Conservation (phyloP, 2,888 invertebrate genomes). For the Colletes collaris region DNA sequence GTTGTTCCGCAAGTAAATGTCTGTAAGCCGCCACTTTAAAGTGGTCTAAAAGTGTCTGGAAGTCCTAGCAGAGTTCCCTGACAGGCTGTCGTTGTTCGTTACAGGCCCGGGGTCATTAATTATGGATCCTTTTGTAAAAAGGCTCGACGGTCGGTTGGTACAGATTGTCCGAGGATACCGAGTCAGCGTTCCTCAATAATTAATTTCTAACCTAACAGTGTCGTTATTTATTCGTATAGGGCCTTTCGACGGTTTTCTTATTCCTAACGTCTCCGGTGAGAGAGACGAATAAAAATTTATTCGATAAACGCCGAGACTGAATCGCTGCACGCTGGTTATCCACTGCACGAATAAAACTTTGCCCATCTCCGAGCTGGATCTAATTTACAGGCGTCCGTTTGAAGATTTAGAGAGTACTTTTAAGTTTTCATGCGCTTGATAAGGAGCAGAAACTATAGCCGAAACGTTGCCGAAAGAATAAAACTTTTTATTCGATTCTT, state of each 20-base stretch:
- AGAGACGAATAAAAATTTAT: too few species aligned
- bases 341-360: too few species aligned
- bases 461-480: too few species aligned
- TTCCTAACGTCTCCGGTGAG: background rate
- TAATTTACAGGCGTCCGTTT: too few species aligned
- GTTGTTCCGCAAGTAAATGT: constrained; percentile 27
- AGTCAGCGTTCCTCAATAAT: background rate
- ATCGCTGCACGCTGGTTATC: too few species aligned
- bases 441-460: too few species aligned
- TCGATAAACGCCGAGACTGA: too few species aligned
- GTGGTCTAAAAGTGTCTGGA: constrained; percentile 31
- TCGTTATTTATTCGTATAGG: background rate
- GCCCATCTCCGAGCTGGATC: too few species aligned
- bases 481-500: too few species aligned
- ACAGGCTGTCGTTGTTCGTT: constrained; percentile 48
- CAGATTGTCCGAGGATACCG: background rate
- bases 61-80: constrained; percentile 26
- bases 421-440: too few species aligned
- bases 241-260: background rate
- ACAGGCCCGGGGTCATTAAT: constrained; percentile 48
- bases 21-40: constrained; percentile 35
- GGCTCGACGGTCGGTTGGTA: constrained; percentile 2
- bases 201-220: background rate
- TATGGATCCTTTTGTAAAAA: constrained; percentile 24
- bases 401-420: too few species aligned